Percentiles rank a stretch among this genome's conserved stretches.
These are phyloP conservation scores for Ardeotis arabs DNA, from an alignment of 2,113 vertebrate species.

Conservation along the genomic window DNA sequence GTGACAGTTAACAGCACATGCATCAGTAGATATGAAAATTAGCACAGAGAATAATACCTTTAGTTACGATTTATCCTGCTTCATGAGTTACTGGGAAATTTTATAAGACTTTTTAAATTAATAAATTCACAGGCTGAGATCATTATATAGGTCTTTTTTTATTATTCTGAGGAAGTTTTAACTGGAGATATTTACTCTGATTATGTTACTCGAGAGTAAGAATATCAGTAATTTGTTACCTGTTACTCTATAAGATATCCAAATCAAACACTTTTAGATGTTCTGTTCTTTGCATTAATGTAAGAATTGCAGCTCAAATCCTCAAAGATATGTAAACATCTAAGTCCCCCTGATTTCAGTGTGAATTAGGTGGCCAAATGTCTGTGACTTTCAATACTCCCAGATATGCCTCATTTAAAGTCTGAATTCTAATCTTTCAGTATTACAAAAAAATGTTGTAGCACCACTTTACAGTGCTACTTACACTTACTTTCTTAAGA, in stretches of 20 bases:
- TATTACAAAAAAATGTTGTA: not conserved
- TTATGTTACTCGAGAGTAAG: not conserved
- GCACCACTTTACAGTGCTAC: not conserved
- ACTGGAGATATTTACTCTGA: not conserved
- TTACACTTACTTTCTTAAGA: not conserved
- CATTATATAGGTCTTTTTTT: not conserved
- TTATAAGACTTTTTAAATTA: not conserved
- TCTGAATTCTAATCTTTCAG: not conserved
- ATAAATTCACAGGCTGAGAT: not conserved
- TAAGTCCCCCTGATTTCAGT: not conserved
- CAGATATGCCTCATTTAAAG: not conserved
- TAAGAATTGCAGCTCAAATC: not conserved
- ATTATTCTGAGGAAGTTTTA: not conserved
- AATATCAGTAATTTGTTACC: not conserved
- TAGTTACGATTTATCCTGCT: not conserved
- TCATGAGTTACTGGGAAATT: not conserved
- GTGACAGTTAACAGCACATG: not conserved
- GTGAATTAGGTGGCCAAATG: not conserved
- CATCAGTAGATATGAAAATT: not conserved
- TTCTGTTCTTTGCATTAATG: not conserved
- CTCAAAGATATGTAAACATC: not conserved
- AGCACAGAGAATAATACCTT: not conserved
- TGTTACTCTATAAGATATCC: not conserved
- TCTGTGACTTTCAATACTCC: not conserved
- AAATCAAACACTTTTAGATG: not conserved